Evolutionary conservation across 1,140 invertebrate species (phyloP), one percentile per base, ranked within the genome.

Genomic region (Latrodectus geometricus): DNA sequence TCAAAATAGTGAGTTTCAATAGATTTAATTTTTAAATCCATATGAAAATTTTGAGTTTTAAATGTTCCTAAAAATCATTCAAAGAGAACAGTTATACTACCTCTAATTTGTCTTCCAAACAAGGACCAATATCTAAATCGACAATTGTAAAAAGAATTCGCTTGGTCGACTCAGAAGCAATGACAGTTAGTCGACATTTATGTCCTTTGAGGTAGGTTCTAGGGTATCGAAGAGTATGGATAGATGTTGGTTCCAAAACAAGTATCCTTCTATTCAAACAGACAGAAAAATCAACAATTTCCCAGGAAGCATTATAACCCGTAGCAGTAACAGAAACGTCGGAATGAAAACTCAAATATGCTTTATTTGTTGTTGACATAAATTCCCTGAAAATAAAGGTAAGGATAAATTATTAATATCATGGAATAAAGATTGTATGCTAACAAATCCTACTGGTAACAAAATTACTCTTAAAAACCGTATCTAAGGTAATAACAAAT

Each of bases 221-320:
- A 0, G 95, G 95, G 90, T 94, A 95, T 90, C 95, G 95, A 0
- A 95, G 94, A 84, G 93, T 94, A 0, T 93, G 93, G 0, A 89
- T 54, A 72, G 48, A 49, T 12, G 68, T 75, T 17, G 75, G 49
- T 35, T 84, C 86, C 12, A 73, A 65, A 48, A 84, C 76, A 9
- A 81, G 23, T 12, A 87, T 14, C n/a, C 70, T 50, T 20, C 75
- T 54, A 49, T 79, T 81, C 15, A 80, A 35, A 90, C 95, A 95
- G 1, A 93, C 92, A 0, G 92, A 92, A 48, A 95, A 91, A 86
- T 95, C 94, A 0, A 95, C 93, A 0, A 94, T 93, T 56, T 92
- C 91, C 95, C 95, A 96, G 1, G 89, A 90, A 8, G 94, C 90
- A 8, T 92, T 92, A 90, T 95, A 95, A 3, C 95, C 95, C n/a